Percentiles rank a stretch among this genome's conserved stretches.
Evolutionary conservation across 1,140 invertebrate genomes (phyloP).

Genomic region (Drosophila biarmipes): DNA sequence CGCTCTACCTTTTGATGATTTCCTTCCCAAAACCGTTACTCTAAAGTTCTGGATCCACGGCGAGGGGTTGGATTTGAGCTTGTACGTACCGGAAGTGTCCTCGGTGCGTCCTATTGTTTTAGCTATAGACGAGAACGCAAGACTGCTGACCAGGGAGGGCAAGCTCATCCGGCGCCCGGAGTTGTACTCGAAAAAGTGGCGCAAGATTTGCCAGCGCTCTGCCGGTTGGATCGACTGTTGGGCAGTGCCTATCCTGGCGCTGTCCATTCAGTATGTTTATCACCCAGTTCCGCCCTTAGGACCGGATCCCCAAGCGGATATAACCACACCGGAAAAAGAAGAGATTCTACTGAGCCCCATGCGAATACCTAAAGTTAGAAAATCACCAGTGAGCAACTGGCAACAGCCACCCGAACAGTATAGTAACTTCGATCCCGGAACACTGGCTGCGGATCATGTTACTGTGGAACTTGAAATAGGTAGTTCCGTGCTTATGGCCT

Average conservation of each 20-base stretch:
- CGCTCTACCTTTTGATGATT: constrained; percentile 96
- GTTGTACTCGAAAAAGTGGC: constrained; percentile 91
- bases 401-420: constrained; percentile 86
- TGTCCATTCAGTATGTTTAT: constrained; percentile 95
- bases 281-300: constrained; percentile 95
- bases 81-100: constrained; percentile 96
- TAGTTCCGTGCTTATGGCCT: constrained; percentile 94
- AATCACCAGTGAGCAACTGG: constrained; percentile 89
- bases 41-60: constrained; percentile 97
- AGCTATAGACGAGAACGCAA: constrained; percentile 95
- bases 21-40: constrained; percentile 93
- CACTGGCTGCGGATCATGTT: constrained; percentile 93
- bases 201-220: constrained; percentile 91
- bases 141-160: constrained; percentile 92
- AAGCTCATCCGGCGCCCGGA: constrained; percentile 86
- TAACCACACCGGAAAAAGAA: constrained; percentile 97
- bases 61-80: constrained; percentile 94
- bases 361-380: constrained; percentile 92
- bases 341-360: constrained; percentile 96
- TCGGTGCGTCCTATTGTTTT: constrained; percentile 93
- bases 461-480: constrained; percentile 96
- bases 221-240: constrained; percentile 97
- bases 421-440: constrained; percentile 93
- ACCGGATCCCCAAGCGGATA: constrained; percentile 94
- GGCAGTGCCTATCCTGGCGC: constrained; percentile 96